These are phyloP conservation scores for Catostylus mosaicus DNA, from an alignment of 30 jellyfish, hydroid and myxozoan genomes.

Conservation along the genomic window DNA sequence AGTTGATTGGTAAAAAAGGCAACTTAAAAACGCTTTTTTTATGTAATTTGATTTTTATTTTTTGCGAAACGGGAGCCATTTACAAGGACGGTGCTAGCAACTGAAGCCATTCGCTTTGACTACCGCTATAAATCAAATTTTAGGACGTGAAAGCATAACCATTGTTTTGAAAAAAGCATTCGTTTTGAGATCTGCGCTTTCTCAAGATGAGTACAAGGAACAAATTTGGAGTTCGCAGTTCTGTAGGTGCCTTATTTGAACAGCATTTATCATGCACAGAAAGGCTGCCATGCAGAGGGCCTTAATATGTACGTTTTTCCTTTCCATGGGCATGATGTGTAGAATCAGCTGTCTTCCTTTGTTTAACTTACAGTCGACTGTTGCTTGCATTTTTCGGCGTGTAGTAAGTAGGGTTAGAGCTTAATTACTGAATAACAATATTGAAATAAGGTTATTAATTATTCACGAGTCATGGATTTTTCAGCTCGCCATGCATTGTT, in stretches of 20 bases:
- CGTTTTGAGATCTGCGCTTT: no score
- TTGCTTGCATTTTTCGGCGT: constrained; percentile 62
- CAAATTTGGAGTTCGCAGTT: background rate
- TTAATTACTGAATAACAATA: constrained; percentile 70
- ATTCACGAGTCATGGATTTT: constrained; percentile 48
- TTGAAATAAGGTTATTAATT: constrained; percentile 39
- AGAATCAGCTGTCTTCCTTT: constrained; percentile 67
- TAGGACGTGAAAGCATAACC: no score
- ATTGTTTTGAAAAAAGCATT: no score
- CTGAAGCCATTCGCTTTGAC: no score
- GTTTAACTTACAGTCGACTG: constrained; percentile 56
- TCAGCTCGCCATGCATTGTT: constrained; percentile 43
- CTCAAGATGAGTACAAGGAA: no score
- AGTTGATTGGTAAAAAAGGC: no score
- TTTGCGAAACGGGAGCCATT: no score
- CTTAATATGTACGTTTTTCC: constrained; percentile 51
- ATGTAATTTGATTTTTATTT: no score
- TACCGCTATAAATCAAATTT: no score
- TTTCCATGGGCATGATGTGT: constrained; percentile 67
- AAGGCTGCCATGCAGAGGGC: constrained; percentile 14
- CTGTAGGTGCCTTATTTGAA: constrained; percentile 24
- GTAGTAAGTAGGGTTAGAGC: constrained; percentile 50
- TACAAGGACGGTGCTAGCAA: no score
- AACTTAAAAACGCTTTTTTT: no score
- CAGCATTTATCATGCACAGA: constrained; percentile 32